Conservation (phyloP, 37 sponge, comb jelly and placozoan species). For the Bolinopsis microptera region DNA sequence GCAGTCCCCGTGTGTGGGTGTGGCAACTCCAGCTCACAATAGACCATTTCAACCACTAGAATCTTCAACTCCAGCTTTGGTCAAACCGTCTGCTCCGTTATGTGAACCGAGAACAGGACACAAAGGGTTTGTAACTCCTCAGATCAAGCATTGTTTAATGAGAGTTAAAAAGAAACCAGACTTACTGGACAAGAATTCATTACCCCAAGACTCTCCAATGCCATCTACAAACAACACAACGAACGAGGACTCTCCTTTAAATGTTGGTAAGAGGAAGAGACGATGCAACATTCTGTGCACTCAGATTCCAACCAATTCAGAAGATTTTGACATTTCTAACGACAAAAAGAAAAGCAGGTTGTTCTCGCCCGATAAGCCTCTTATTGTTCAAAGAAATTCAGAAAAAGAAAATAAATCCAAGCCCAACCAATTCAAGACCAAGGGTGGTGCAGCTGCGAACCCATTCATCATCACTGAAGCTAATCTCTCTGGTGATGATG, state of each 20-base stretch:
- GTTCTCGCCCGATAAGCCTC: background rate
- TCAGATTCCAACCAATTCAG: background rate
- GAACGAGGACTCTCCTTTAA: background rate
- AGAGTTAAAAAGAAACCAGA: background rate
- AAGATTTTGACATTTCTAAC: background rate
- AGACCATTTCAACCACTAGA: background rate
- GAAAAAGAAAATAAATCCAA: background rate
- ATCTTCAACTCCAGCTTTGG: background rate
- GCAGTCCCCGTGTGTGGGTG: background rate
- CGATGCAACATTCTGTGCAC: constrained; percentile 24
- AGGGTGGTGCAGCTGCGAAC: background rate
- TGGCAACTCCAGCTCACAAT: background rate
- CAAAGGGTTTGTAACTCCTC: background rate
- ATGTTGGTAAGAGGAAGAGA: constrained; percentile 18
- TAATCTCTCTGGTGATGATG: constrained; percentile 26
- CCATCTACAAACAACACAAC: background rate
- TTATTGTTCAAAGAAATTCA: background rate
- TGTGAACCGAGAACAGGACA: background rate
- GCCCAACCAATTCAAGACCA: background rate
- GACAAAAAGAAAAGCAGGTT: background rate
- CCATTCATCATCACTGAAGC: background rate
- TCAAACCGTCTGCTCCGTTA: background rate
- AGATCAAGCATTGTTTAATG: too few relatives aligned
- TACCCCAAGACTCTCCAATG: background rate
- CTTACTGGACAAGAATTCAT: background rate